phyloP scores from a whole-genome alignment of 2,888 invertebrate genomes.

The Pachymerium ferrugineum region DNA sequence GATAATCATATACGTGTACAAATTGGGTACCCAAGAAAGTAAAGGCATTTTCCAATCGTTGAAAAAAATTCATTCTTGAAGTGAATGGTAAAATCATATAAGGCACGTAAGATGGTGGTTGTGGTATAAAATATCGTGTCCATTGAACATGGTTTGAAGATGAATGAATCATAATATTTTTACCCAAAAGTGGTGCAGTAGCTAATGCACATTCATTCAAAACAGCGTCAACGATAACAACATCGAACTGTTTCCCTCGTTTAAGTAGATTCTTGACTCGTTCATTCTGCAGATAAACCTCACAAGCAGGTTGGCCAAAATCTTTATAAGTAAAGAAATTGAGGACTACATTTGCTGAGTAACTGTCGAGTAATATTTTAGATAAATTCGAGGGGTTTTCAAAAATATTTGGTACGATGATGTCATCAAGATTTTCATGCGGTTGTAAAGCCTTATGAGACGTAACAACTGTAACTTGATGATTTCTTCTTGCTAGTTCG shows the following conservation, averaged over 20 bases:
- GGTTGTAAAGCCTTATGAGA: too few species aligned
- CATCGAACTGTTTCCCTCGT: slow-evolving; percentile 6
- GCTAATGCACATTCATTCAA: slow-evolving; percentile 17
- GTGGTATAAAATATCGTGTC: not conserved
- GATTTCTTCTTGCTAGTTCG: too few species aligned
- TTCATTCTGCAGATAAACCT: not conserved
- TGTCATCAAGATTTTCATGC: too few species aligned
- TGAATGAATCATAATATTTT: not conserved
- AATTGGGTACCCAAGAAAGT: not conserved
- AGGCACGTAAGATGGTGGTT: not conserved
- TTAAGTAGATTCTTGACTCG: not conserved
- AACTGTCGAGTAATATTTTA: too few species aligned
- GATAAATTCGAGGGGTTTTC: too few species aligned
- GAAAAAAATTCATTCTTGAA: slow-evolving; percentile 5
- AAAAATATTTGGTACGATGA: too few species aligned
- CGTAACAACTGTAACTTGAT: too few species aligned
- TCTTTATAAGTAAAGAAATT: too few species aligned
- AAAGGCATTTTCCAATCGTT: not conserved
- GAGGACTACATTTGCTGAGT: too few species aligned
- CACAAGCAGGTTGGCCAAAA: not conserved
- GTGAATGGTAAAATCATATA: too few species aligned
- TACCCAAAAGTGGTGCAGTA: not conserved
- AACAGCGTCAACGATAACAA: not conserved
- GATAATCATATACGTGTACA: not conserved
- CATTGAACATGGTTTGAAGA: not conserved